Evolutionary conservation across 1,140 invertebrate species (phyloP).

Genomic region (Cydia amplana): DNA sequence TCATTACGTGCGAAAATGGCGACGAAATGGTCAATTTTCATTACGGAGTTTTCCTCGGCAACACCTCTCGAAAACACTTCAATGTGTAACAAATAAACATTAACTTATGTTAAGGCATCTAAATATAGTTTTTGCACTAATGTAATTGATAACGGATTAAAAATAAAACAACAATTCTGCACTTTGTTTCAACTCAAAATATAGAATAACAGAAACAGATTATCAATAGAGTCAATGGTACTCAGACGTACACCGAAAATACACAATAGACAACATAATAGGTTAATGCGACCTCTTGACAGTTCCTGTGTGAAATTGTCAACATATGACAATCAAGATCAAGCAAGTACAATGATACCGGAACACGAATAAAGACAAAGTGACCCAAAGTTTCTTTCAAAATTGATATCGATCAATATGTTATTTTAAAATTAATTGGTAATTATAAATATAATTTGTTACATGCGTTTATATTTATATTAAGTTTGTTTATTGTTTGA

Average conservation of each 20-base stretch:
- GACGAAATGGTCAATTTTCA: slow-evolving; percentile 41
- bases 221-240: slow-evolving; percentile 27
- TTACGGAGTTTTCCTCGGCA: slow-evolving; percentile 13
- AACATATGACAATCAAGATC: slow-evolving; percentile 22
- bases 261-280: slow-evolving; percentile 30
- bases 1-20: slow-evolving; percentile 65
- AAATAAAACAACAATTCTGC: slow-evolving; percentile 9
- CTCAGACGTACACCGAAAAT: slow-evolving; percentile 28
- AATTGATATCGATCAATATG: neutral
- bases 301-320: slow-evolving; percentile 29
- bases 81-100: slow-evolving; percentile 23
- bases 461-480: too few species aligned
- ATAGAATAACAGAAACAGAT: slow-evolving; percentile 29
- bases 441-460: neutral
- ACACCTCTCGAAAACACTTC: slow-evolving; percentile 12
- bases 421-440: neutral
- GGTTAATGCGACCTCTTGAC: slow-evolving; percentile 30
- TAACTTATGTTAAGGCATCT: neutral
- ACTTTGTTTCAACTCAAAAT: slow-evolving; percentile 6
- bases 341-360: slow-evolving; percentile 2
- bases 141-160: slow-evolving; percentile 1
- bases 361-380: neutral
- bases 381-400: neutral
- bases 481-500: too few species aligned
- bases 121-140: neutral